phyloP scores from a whole-genome alignment of 2,888 invertebrate species.

The Crossocerus cetratus region DNA sequence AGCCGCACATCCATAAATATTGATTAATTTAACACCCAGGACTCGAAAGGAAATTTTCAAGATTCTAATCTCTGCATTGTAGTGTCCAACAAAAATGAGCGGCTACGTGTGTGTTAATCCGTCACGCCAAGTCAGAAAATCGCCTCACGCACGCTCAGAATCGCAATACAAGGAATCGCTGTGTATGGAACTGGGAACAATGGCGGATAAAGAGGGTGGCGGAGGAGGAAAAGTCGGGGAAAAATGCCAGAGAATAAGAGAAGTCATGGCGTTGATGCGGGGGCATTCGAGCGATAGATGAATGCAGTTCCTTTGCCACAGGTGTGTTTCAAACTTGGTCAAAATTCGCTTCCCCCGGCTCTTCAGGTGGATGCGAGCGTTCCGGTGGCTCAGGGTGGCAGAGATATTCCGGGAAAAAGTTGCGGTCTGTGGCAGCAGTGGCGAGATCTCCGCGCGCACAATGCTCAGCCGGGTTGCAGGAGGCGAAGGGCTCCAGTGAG shows the following conservation, averaged over 20 bases:
- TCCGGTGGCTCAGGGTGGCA: slow-evolving; percentile 20
- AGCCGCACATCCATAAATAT: too few species aligned
- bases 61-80: too few species aligned
- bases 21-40: too few species aligned
- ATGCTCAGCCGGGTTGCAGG: neutral
- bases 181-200: too few species aligned
- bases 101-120: too few species aligned
- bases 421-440: slow-evolving; percentile 1
- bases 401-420: slow-evolving; percentile 31
- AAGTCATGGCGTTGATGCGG: neutral
- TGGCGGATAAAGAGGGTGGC: too few species aligned
- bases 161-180: too few species aligned
- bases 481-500: neutral
- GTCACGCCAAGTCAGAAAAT: too few species aligned
- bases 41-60: too few species aligned
- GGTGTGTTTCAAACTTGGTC: slow-evolving; percentile 25
- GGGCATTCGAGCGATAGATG: slow-evolving; percentile 7
- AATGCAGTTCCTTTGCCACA: slow-evolving; percentile 11
- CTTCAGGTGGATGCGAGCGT: slow-evolving; percentile 37
- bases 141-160: too few species aligned
- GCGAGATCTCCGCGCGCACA: neutral
- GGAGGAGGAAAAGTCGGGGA: neutral
- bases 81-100: too few species aligned
- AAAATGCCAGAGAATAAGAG: neutral
- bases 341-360: slow-evolving; percentile 7